Evolutionary conservation across 2,888 invertebrate genomes (phyloP), one percentile per base, ranked within the genome.

Genomic region (Parasteatoda lunata): DNA sequence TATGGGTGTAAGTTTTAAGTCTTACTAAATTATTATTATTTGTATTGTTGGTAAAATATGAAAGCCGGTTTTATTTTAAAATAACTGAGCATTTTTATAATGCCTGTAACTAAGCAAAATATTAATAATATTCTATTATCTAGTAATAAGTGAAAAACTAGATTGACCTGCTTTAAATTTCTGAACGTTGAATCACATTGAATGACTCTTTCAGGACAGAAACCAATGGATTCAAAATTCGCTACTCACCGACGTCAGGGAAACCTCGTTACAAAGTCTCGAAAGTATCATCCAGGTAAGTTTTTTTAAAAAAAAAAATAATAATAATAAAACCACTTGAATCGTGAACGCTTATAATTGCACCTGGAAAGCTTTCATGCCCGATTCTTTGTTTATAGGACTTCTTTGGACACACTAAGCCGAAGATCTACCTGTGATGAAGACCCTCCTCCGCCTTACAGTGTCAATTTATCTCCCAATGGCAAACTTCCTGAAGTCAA

Each of bases 191-290:
- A 30, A 30, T 30, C 30, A 30, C 30, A 30, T 30, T 30, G 30
- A 30, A 1, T 30, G 30, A 30, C 65, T n/a, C 8, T 81, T 65
- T 4, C 65, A 89, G 89, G 65, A 84, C 89, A 45, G 89, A 89
- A 13, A 89, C 77, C 30, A 72, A 83, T 49, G 77, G 89, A n/a
- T 89, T 88, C 69, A 89, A 88, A 70, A 88, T 89, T 59, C 81
- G 87, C 11, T 89, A 89, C 65, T 89, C 89, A 9, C 89, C 89
- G 4, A 59, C 88, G 9, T 77, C 87, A 11, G 89, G 89, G 5
- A 72, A 84, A 59, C 84, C 89, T 15, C 84, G 77, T 54, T 77
- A 83, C 54, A 84, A 84, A 49, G 81, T 89, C 13, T 72, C 80
- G n/a, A 79, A 72, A 8, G 76, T 82, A 13, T 82, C 85, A 13